Conservation (phyloP, 2,888 invertebrate species). For the Agrotis clavis region DNA sequence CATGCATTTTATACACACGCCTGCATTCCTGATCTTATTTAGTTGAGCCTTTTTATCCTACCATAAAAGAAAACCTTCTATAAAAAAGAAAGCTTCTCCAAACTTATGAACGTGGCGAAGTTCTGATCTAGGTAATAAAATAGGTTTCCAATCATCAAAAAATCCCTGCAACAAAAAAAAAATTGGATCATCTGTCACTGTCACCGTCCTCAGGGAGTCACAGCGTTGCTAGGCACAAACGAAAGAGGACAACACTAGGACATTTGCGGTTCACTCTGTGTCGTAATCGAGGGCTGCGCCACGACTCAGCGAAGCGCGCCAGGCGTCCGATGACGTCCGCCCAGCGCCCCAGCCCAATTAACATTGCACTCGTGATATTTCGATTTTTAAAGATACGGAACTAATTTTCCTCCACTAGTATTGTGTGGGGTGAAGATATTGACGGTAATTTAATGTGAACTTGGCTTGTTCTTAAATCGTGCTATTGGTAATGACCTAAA, state of each 20-base stretch:
- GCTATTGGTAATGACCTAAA: no score
- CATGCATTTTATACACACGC: neutral
- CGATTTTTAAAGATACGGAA: slow-evolving; percentile 38
- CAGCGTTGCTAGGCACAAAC: slow-evolving; percentile 7
- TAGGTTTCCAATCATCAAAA: no score
- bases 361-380: slow-evolving; percentile 41
- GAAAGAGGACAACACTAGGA: no score
- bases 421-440: neutral
- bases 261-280: slow-evolving; percentile 17
- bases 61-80: neutral
- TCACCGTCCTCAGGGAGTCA: slow-evolving; percentile 28
- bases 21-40: no score
- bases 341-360: slow-evolving; percentile 58
- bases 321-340: slow-evolving; percentile 50
- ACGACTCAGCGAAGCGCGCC: slow-evolving; percentile 35
- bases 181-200: neutral
- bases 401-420: slow-evolving; percentile 14
- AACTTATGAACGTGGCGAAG: no score
- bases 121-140: no score
- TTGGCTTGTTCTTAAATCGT: no score
- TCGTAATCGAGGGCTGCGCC: slow-evolving; percentile 31
- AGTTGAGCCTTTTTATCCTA: no score
- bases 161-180: no score
- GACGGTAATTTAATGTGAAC: no score
- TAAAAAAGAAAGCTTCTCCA: neutral